Evolutionary conservation across 2,797 vertebrate species (phyloP).

Genomic region (Labeo calbasu): DNA sequence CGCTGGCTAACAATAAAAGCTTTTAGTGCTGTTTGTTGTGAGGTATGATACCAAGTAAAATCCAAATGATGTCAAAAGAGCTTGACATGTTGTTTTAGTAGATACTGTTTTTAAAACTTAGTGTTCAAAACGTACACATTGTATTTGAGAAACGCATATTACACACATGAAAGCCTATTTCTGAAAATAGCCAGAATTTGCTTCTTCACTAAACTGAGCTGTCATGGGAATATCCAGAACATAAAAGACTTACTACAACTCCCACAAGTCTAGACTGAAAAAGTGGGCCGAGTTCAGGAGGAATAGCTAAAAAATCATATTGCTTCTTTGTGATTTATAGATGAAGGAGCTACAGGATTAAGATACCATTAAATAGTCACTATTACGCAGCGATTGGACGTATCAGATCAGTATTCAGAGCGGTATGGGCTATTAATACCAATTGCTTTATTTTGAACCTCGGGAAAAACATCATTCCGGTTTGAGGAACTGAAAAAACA

Average conservation of each 20-base stretch:
- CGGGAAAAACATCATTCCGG: not conserved
- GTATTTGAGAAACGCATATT: constrained; percentile 8
- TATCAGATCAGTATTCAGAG: not conserved
- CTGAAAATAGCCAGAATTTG: constrained; percentile 35
- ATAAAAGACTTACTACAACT: constrained; percentile 33
- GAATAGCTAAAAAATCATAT: constrained; percentile 41
- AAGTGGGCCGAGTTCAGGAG: constrained; percentile 31
- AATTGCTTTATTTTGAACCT: not conserved
- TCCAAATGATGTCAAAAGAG: not conserved
- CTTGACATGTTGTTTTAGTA: constrained; percentile 2
- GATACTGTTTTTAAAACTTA: not conserved
- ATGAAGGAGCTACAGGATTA: constrained; percentile 20
- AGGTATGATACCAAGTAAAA: not conserved
- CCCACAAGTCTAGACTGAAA: constrained; percentile 27
- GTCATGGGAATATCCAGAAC: constrained; percentile 29
- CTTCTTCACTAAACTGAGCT: constrained; percentile 21
- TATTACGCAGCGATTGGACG: not conserved
- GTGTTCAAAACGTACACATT: not conserved
- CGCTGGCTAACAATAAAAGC: constrained; percentile 27
- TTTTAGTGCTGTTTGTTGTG: constrained; percentile 19
- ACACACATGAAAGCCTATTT: not conserved
- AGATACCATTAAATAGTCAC: constrained; percentile 18
- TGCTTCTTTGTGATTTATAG: constrained; percentile 16
- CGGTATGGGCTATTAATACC: not conserved
- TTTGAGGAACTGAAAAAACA: not conserved